Evolutionary conservation across 2,113 vertebrate species (phyloP).

Genomic region (Ibidorhyncha struthersii): DNA sequence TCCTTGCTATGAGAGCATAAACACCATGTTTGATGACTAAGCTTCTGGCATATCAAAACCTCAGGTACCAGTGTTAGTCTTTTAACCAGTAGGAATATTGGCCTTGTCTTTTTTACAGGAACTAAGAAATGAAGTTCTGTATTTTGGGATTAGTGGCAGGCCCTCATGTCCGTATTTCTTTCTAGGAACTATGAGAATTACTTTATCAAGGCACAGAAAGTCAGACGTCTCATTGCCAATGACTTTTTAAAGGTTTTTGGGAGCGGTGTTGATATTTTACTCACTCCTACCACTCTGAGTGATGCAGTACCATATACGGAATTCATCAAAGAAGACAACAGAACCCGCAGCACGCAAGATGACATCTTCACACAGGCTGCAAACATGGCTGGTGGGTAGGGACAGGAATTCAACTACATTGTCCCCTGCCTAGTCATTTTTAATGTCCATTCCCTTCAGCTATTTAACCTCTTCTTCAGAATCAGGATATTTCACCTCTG

Average conservation of each 20-base stretch:
- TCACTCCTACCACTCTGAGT: constrained; percentile 90
- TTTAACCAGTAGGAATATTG: not conserved
- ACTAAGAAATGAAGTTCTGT: not conserved
- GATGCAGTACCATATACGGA: constrained; percentile 79
- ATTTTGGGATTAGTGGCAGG: not conserved
- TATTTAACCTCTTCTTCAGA: not conserved
- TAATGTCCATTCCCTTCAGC: not conserved
- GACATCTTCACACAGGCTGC: constrained; percentile 93
- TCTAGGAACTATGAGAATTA: constrained; percentile 91
- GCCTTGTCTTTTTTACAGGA: not conserved
- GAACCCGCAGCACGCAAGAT: constrained; percentile 88
- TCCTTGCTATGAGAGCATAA: not conserved
- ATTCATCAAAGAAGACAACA: constrained; percentile 93
- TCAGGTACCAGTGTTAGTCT: not conserved
- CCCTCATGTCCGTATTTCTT: not conserved
- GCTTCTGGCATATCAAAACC: not conserved
- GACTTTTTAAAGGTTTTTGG: constrained; percentile 87
- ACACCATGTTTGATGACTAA: not conserved
- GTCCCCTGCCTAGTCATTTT: not conserved
- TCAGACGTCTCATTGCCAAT: constrained; percentile 88
- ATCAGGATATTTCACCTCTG: not conserved
- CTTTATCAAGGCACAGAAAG: constrained; percentile 92
- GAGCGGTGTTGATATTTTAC: constrained; percentile 87
- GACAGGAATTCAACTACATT: not conserved
- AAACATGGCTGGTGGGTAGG: constrained; percentile 90